A percentile compares a stretch with the other conserved stretches of the same genome.
Conservation (phyloP, 2,888 invertebrate genomes). For the Pelosia muscerda region DNA sequence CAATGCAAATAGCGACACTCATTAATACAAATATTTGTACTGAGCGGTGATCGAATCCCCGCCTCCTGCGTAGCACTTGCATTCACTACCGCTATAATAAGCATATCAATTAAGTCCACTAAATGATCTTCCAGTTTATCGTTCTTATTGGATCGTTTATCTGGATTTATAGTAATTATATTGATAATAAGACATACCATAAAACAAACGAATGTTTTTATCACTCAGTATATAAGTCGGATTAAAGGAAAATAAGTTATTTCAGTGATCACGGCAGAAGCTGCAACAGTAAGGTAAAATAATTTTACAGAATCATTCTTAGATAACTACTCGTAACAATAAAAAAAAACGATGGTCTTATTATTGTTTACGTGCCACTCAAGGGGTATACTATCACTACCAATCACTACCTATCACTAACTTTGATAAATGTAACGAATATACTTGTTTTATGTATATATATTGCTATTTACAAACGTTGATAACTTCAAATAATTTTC, state of each 20-base stretch:
- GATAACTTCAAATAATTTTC: not conserved
- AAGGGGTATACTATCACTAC: no score
- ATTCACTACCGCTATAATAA: no score
- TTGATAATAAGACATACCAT: conserved; percentile 33
- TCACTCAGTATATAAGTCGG: conserved; percentile 61
- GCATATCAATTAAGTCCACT: not conserved
- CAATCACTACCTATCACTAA: not conserved
- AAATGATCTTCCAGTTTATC: conserved; percentile 26
- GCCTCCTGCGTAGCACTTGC: no score
- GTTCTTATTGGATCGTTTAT: conserved; percentile 46
- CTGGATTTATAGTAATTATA: conserved; percentile 51
- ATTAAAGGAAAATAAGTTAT: conserved; percentile 36
- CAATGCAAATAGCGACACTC: no score
- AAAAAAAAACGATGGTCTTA: no score
- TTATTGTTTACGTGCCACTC: no score
- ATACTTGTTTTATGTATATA: not conserved
- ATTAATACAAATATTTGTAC: no score
- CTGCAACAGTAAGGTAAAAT: conserved; percentile 38
- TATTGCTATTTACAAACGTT: not conserved
- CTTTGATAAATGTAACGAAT: no score
- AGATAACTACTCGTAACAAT: no score
- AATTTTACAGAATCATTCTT: not conserved
- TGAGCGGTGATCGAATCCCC: no score
- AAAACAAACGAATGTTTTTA: conserved; percentile 53
- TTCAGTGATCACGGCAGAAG: conserved; percentile 23